Evolutionary conservation across 2,113 vertebrate genomes (phyloP).

Genomic region (Fukomys damarensis): DNA sequence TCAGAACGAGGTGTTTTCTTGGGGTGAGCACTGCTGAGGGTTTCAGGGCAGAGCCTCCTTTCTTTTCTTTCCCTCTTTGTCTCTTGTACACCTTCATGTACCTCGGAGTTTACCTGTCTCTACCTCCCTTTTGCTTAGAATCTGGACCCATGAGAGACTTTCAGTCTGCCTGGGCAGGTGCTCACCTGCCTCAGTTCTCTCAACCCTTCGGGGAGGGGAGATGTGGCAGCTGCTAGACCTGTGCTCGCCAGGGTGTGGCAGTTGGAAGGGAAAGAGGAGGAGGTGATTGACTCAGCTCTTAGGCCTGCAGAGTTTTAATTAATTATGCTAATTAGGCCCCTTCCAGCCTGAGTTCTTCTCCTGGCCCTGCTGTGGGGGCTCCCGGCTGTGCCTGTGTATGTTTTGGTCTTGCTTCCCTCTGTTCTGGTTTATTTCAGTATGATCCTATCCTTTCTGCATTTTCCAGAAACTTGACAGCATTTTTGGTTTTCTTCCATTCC

Average conservation of each 20-base stretch:
- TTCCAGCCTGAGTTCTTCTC: not conserved
- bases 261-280: not conserved
- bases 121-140: not conserved
- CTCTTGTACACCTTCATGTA: not conserved
- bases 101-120: not conserved
- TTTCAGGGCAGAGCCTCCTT: not conserved
- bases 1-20: not conserved
- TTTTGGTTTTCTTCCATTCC: conserved; percentile 12
- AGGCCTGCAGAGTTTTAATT: not conserved
- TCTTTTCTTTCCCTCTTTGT: not conserved
- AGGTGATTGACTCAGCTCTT: not conserved
- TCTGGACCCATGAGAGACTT: not conserved
- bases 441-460: not conserved
- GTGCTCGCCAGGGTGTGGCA: not conserved
- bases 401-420: not conserved
- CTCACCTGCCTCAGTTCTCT: not conserved
- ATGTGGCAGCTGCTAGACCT: not conserved
- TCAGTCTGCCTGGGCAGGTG: not conserved
- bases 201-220: not conserved
- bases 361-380: not conserved
- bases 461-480: not conserved
- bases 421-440: not conserved
- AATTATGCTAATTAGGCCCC: not conserved
- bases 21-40: not conserved
- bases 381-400: not conserved